Conservation (phyloP, 2,113 vertebrate genomes). For the Pipa parva region DNA sequence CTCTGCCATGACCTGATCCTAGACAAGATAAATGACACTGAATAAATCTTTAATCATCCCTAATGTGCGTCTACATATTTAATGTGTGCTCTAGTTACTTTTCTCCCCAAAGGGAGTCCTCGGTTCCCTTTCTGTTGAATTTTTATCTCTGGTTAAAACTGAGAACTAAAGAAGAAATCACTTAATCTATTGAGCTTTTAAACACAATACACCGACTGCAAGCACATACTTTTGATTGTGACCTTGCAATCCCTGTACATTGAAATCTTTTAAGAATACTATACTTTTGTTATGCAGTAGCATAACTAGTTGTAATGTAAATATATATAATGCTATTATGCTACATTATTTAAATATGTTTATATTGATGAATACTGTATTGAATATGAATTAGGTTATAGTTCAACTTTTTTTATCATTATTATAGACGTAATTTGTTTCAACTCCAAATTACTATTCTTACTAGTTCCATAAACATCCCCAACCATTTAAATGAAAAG, state of each 20-base stretch:
- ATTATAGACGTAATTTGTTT: no score
- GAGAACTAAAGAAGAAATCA: constrained; percentile 47
- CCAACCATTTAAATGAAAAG: no score
- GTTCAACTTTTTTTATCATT: no score
- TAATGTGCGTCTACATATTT: constrained; percentile 62
- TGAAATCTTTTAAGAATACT: constrained; percentile 48
- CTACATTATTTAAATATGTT: background rate
- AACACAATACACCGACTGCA: constrained; percentile 39
- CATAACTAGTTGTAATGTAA: no score
- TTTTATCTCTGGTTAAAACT: constrained; percentile 54
- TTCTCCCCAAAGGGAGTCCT: constrained; percentile 52
- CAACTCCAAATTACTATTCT: no score
- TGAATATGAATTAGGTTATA: no score
- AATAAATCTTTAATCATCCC: constrained; percentile 68
- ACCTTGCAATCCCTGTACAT: constrained; percentile 46
- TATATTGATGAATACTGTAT: no score
- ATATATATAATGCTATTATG: no score
- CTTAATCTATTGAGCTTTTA: constrained; percentile 47
- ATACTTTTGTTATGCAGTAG: constrained; percentile 51
- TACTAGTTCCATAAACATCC: no score
- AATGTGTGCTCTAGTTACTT: constrained; percentile 53
- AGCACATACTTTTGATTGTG: constrained; percentile 48
- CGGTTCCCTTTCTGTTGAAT: constrained; percentile 46
- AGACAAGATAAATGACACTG: constrained; percentile 52
- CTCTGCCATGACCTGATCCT: constrained; percentile 58